phyloP scores from a whole-genome alignment of 2,797 vertebrate species.

The Gymnopithys bicolor region DNA sequence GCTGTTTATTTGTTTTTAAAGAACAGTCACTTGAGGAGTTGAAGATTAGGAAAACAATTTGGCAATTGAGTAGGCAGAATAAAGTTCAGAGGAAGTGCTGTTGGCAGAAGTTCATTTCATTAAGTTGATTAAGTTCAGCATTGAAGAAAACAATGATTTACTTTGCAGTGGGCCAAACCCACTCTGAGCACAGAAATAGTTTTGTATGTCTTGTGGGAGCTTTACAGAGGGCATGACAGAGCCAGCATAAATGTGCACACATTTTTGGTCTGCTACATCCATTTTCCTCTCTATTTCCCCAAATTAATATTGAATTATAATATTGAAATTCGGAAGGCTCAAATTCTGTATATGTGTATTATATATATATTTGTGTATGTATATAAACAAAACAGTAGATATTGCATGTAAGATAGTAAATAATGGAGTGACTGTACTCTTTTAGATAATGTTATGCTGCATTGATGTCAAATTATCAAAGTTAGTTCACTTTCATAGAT shows the following conservation, averaged over 20 bases:
- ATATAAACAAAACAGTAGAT: background rate
- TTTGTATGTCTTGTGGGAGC: background rate
- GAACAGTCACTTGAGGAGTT: background rate
- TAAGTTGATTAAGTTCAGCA: background rate
- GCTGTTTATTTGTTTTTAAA: background rate
- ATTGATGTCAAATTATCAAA: slow-evolving; percentile 47
- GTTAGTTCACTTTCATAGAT: slow-evolving; percentile 50
- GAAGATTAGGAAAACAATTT: background rate
- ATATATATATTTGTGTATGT: too few relatives aligned
- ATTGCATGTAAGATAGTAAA: background rate
- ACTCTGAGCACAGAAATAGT: background rate
- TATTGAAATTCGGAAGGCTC: background rate
- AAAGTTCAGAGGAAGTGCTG: background rate
- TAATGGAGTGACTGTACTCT: background rate
- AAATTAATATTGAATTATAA: background rate
- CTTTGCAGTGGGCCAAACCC: background rate
- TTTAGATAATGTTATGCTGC: background rate
- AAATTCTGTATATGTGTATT: background rate
- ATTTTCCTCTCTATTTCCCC: background rate
- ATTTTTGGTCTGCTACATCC: too few relatives aligned
- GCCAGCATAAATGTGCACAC: background rate
- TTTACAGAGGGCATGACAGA: background rate
- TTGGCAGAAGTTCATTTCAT: background rate
- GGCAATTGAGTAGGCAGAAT: background rate
- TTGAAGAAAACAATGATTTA: background rate